A percentile compares a stretch with the other conserved stretches of the same genome.
Evolutionary conservation across 2,797 vertebrate genomes (phyloP).

Genomic region (Emys orbicularis): DNA sequence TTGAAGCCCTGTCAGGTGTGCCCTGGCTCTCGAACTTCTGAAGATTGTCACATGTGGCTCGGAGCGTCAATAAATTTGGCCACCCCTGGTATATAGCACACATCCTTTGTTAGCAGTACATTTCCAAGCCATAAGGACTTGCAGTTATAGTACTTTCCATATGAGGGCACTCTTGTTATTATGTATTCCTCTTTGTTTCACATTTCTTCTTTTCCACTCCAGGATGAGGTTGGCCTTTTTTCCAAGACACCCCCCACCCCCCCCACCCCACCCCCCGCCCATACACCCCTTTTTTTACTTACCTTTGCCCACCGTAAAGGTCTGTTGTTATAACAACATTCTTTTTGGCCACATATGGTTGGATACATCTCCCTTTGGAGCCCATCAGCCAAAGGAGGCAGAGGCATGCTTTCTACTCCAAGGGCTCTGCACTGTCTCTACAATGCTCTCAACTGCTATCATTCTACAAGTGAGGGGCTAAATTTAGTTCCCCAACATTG

Average conservation of each 20-base stretch:
- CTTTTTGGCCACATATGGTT: background rate
- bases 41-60: too few relatives aligned
- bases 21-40: too few relatives aligned
- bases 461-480: background rate
- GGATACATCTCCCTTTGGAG: background rate
- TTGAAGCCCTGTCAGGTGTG: too few relatives aligned
- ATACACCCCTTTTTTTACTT: background rate
- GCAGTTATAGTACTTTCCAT: background rate
- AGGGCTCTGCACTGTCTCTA: background rate
- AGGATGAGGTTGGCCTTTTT: background rate
- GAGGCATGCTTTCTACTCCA: background rate
- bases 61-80: too few relatives aligned
- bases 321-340: background rate
- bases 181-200: background rate
- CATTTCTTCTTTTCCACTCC: background rate
- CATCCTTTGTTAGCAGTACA: background rate
- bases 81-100: background rate
- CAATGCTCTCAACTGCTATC: background rate
- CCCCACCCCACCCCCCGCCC: fast-evolving
- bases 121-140: background rate
- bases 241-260: background rate
- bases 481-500: background rate
- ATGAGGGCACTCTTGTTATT: background rate
- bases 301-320: background rate
- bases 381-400: background rate